Conservation (phyloP, 2,113 vertebrate species). For the Phaetusa simplex region DNA sequence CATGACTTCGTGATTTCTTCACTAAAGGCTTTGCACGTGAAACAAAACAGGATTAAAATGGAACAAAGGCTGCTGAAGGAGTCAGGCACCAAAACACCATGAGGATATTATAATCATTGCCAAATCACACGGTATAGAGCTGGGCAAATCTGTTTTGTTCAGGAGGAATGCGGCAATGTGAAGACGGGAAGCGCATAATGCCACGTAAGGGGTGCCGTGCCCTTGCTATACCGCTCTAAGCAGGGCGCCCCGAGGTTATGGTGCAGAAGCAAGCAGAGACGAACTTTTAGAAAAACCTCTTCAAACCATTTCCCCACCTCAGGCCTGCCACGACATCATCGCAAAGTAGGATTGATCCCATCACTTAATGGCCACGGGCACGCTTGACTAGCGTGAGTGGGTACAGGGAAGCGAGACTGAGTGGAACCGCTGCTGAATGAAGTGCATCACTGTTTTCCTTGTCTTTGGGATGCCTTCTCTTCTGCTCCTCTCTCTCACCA, state of each 20-base stretch:
- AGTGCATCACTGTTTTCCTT: accelerated
- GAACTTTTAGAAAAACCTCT: neutral
- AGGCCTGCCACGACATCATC: neutral
- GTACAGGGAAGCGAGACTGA: neutral
- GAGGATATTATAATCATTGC: neutral
- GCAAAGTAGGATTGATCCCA: neutral
- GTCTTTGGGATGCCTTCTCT: neutral
- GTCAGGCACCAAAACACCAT: neutral
- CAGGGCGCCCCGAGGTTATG: accelerated
- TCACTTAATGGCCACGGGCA: neutral
- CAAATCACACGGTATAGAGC: neutral
- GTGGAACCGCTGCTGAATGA: neutral
- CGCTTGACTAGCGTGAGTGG: accelerated
- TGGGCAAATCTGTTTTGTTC: neutral
- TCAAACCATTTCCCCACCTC: neutral
- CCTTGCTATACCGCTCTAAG: neutral
- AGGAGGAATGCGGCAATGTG: neutral
- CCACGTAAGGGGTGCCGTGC: accelerated
- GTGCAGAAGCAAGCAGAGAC: neutral
- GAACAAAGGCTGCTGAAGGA: neutral
- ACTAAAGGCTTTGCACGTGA: neutral
- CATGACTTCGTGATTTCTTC: neutral
- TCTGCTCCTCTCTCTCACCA: neutral
- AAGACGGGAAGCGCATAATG: neutral
- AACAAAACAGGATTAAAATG: neutral